Base-by-base conservation (phyloP, 2,888 invertebrate species). In the Marronus borbonicus region DNA sequence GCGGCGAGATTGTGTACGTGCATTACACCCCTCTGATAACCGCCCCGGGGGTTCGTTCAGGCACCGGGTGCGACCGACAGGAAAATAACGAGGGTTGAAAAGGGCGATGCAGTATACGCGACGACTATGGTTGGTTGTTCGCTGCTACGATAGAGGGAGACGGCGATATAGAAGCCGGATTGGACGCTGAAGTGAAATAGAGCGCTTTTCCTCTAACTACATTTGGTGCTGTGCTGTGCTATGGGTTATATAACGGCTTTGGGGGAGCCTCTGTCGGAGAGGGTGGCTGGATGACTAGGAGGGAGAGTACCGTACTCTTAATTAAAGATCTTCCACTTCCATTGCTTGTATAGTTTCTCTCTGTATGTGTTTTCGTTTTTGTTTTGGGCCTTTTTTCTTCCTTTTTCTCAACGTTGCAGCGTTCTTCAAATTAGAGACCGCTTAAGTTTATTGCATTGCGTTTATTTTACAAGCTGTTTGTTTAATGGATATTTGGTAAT, bases 31-130 rank as follows among this genome's bases (percentile, higher is more conserved):
- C 80, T 78, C 81, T 77, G 78, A 79, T 80, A 81, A 81, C 81
- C 83, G 81, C 81, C 81, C 83, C 80, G 81, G 81, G 82, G 83
- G 84, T 84, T 70, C 70, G 70, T 70, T 83, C 84, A 83, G 83
- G 84, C 87, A 86, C 86, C 87, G 87, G 86, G 86, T 87, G 87
- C 86, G 87, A 83, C 86, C 86, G 88, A 88, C 88, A 86, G 87
- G 85, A 86, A 86, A 87, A 87, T 87, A 85, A 86, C 85, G 86
- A 85, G 86, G 86, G 86, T 84, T 81, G 81, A 84, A 86, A 88
- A 88, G 88, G 88, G 89, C 70, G 55, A 31, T 52, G 52, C 28
- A 31, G 36, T 31, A 70, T 44, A 44, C 70, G 55, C 55, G 70
- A 52, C 31, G 55, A 31, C 55, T 36, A 31, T n/a, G 70, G 70